These are phyloP conservation scores for Conchocele bisecta DNA, from an alignment of 2,888 invertebrate genomes.

Conservation along the genomic window DNA sequence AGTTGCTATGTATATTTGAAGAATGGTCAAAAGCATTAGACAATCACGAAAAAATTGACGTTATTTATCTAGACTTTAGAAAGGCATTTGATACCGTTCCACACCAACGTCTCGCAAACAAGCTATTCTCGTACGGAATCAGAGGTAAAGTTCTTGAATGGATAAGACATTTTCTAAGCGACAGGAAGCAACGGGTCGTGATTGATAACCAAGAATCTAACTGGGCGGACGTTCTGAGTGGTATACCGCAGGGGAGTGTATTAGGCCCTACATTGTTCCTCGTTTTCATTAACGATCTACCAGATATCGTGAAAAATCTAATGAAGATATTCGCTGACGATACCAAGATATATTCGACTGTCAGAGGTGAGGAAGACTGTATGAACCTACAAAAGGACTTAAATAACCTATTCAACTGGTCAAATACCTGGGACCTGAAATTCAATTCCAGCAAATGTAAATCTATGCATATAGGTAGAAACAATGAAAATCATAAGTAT, in stretches of 20 bases:
- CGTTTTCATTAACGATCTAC: constrained; percentile 21
- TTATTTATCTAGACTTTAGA: constrained; percentile 10
- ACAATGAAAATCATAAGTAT: too few relatives aligned
- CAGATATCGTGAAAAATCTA: not conserved
- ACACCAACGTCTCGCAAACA: constrained; percentile 4
- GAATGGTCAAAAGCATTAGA: constrained; percentile 4
- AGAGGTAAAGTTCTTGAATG: not conserved
- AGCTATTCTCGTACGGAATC: constrained; percentile 4
- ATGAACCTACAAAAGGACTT: too few relatives aligned
- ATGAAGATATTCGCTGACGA: constrained; percentile 11
- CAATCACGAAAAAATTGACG: not conserved
- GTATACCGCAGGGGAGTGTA: constrained; percentile 21
- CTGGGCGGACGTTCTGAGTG: constrained; percentile 15
- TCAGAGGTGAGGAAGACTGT: too few relatives aligned
- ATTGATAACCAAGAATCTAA: constrained; percentile 4
- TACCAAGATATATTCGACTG: too few relatives aligned
- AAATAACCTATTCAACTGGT: too few relatives aligned
- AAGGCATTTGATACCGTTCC: constrained; percentile 24
- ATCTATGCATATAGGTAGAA: too few relatives aligned
- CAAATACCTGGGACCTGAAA: too few relatives aligned
- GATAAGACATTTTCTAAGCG: constrained; percentile 16
- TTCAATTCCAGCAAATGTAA: too few relatives aligned
- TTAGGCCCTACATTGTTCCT: constrained; percentile 11
- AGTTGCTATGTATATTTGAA: not conserved
- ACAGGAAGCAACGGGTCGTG: constrained; percentile 16